Evolutionary conservation across 2,113 vertebrate genomes (phyloP).

Genomic region (Equus przewalskii): DNA sequence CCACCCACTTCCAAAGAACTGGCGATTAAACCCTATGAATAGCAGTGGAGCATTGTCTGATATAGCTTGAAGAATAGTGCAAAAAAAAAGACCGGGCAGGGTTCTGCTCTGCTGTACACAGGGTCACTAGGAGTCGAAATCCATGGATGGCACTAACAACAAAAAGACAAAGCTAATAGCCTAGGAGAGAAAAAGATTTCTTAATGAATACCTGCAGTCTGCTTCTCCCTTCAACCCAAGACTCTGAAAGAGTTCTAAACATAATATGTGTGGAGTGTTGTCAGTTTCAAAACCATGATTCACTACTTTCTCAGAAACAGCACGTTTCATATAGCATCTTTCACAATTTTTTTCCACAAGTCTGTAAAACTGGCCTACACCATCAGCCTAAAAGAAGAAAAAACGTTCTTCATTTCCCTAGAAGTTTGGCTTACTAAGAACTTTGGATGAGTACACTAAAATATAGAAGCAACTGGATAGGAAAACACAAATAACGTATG

Average conservation of each 20-base stretch:
- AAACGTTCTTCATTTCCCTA: not conserved
- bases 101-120: too few relatives aligned
- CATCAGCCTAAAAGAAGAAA: not conserved
- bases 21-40: too few relatives aligned
- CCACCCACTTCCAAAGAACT: too few relatives aligned
- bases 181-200: not conserved
- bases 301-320: not conserved
- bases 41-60: too few relatives aligned
- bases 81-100: too few relatives aligned
- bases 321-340: not conserved
- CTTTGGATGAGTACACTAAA: not conserved
- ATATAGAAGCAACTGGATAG: not conserved
- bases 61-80: too few relatives aligned
- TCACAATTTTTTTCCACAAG: not conserved
- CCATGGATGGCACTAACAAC: too few relatives aligned
- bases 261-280: not conserved
- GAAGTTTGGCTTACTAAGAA: not conserved
- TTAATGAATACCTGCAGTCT: not conserved
- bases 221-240: not conserved
- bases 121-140: too few relatives aligned
- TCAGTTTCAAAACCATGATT: slow-evolving; percentile 47
- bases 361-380: not conserved
- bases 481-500: slow-evolving; percentile 15
- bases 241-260: not conserved
- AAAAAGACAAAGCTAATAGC: not conserved